Percentiles rank a stretch among this genome's conserved stretches.
phyloP scores from a whole-genome alignment of 2,113 vertebrate genomes.

The Paratilapia polleni region DNA sequence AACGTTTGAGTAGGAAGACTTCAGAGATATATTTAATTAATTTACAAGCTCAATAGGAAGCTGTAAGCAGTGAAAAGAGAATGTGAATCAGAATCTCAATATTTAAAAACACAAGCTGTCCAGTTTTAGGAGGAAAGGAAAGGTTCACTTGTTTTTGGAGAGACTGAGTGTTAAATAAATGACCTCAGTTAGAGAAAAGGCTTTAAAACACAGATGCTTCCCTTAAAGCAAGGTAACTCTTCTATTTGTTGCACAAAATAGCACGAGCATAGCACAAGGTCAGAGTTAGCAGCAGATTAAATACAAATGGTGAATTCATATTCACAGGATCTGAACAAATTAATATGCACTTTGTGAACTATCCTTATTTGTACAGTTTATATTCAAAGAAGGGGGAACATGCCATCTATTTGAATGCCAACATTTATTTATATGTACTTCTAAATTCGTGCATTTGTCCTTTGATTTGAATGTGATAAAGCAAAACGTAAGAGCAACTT shows the following conservation, averaged over 20 bases:
- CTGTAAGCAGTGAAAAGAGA: slow-evolving; percentile 1
- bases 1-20: slow-evolving; percentile 16
- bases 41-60: slow-evolving; percentile 21
- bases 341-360: background rate
- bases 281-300: background rate
- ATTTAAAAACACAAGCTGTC: background rate
- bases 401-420: background rate
- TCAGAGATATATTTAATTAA: slow-evolving; percentile 36
- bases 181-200: background rate
- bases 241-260: background rate
- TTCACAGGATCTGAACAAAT: background rate
- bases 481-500: background rate
- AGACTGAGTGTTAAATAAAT: background rate
- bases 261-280: background rate
- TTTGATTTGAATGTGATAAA: background rate
- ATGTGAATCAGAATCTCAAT: slow-evolving; percentile 12
- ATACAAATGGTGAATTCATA: background rate
- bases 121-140: background rate
- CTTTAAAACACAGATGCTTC: background rate
- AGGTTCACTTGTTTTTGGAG: background rate
- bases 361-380: background rate
- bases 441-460: background rate
- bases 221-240: background rate
- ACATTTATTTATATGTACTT: background rate
- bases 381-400: background rate